These are phyloP conservation scores for Thymelicus lineola DNA, from an alignment of 2,888 invertebrate species.

Conservation along the genomic window DNA sequence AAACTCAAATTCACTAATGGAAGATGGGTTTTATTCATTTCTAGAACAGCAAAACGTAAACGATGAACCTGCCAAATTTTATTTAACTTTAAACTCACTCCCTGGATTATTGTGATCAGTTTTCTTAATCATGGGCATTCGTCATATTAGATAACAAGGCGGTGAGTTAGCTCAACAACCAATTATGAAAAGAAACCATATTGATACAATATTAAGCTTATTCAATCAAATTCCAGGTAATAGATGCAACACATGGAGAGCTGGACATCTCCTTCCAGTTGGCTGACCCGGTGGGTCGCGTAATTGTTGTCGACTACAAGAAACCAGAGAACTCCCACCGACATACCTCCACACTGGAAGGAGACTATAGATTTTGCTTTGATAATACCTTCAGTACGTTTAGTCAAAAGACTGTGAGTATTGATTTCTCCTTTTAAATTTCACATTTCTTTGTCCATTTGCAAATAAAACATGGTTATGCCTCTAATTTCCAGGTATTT, in stretches of 20 bases:
- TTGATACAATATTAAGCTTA: not conserved
- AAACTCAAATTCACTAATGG: no score
- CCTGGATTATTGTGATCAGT: no score
- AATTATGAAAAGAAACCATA: no score
- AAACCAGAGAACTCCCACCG: constrained; percentile 89
- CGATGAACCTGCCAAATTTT: no score
- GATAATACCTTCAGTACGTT: constrained; percentile 91
- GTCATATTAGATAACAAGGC: no score
- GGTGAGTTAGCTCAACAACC: no score
- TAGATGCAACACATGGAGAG: constrained; percentile 93
- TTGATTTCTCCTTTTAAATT: not conserved
- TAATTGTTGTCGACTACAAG: constrained; percentile 88
- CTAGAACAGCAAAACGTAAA: no score
- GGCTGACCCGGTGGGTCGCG: constrained; percentile 87
- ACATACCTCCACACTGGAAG: constrained; percentile 84
- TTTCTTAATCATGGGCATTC: no score
- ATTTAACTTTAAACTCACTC: no score
- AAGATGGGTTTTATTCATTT: no score
- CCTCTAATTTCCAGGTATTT: constrained; percentile 78
- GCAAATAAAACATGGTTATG: no score
- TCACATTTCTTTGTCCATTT: no score
- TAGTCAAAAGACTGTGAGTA: constrained; percentile 90
- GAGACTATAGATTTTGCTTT: constrained; percentile 94
- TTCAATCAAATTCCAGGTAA: constrained; percentile 83
- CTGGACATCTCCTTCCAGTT: constrained; percentile 93